Base-by-base conservation (phyloP, 2,888 invertebrate species). In the Omphaloscelis lunosa region DNA sequence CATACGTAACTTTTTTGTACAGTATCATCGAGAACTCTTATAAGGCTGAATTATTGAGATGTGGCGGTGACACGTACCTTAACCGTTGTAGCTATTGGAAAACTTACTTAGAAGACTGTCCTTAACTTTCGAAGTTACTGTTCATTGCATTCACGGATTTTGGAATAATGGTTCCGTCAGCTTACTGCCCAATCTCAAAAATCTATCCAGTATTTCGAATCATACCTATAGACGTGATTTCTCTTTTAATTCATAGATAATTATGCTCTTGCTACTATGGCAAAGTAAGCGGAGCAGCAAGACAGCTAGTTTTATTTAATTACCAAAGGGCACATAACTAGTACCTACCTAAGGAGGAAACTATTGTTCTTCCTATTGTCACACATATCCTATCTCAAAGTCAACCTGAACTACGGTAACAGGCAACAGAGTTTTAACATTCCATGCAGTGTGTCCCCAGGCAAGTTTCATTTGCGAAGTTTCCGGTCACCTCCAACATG, bases 391-490 rank as follows among this genome's bases (percentile, higher is more conserved):
- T 29, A 41, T 56, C 15, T 23, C 27, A 23, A 68, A 53, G 23
- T 41, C 23, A 27, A 41, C 23, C 17, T n/a, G 41, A 71, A 53
- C 71, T 29, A 17, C 20, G 12, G 27, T 48, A 66, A 41, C 17
- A n/a, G 45, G 20, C n/a, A 58, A 12, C 45, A 29, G 29, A 29
- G 45, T 73, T 73, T n/a, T 58, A 73, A 45, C n/a, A n/a, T 73
- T 58, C 20, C 45, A 58, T 34, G 20, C 56, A 34, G 20, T 7
- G 2, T n/a, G 45, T n/a, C 45, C 56, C 29, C 41, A n/a, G 72
- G 8, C 45, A 72, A 73, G 72, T 73, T 73, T n/a, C 45, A 73
- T 29, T 45, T 56, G 11, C 17, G 53, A 73, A 73, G 56, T 73
- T 56, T 34, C 29, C n/a, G 29, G 45, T 12, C 72, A 17, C 41